These are phyloP conservation scores for Larimichthys polyactis DNA, from an alignment of 2,113 vertebrate species.

Conservation along the genomic window DNA sequence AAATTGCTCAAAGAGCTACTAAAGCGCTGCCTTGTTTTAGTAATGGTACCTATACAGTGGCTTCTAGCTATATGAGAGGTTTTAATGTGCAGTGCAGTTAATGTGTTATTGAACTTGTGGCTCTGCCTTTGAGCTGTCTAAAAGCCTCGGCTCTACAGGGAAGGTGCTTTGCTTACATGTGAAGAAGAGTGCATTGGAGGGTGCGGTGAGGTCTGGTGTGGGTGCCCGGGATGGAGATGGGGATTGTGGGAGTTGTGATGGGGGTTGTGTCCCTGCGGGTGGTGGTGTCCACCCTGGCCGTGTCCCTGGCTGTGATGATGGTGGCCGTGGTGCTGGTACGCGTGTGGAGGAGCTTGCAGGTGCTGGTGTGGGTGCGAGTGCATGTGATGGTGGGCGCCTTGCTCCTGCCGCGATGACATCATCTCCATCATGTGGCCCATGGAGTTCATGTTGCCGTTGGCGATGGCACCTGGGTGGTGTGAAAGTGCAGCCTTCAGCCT, in stretches of 20 bases:
- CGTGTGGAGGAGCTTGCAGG: slow-evolving; percentile 92
- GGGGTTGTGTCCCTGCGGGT: slow-evolving; percentile 92
- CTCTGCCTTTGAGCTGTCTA: slow-evolving; percentile 25
- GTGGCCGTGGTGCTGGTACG: slow-evolving; percentile 89
- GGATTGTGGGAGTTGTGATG: slow-evolving; percentile 96
- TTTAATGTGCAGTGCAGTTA: slow-evolving; percentile 54
- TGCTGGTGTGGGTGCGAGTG: slow-evolving; percentile 97
- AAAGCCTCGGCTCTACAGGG: slow-evolving; percentile 43
- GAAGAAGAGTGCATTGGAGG: slow-evolving; percentile 91
- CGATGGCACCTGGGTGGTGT: slow-evolving; percentile 94
- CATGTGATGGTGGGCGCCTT: slow-evolving; percentile 92
- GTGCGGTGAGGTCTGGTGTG: slow-evolving; percentile 95
- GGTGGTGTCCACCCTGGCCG: slow-evolving; percentile 89
- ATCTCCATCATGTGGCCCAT: slow-evolving; percentile 99
- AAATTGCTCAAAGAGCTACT: slow-evolving; percentile 40
- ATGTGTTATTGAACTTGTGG: slow-evolving; percentile 68
- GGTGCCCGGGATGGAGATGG: slow-evolving; percentile 92
- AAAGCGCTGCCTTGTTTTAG: slow-evolving; percentile 49
- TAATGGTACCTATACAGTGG: slow-evolving; percentile 9
- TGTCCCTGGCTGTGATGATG: slow-evolving; percentile 91
- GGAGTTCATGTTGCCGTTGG: slow-evolving; percentile 97
- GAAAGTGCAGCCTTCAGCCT: slow-evolving; percentile 97
- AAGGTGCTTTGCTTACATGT: slow-evolving; percentile 86
- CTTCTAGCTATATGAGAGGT: slow-evolving; percentile 37
- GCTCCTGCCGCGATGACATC: slow-evolving; percentile 96